Percentiles rank a stretch among this genome's conserved stretches.
Evolutionary conservation across 2,888 invertebrate species (phyloP).

Genomic region (Alloscopus bannaensis): DNA sequence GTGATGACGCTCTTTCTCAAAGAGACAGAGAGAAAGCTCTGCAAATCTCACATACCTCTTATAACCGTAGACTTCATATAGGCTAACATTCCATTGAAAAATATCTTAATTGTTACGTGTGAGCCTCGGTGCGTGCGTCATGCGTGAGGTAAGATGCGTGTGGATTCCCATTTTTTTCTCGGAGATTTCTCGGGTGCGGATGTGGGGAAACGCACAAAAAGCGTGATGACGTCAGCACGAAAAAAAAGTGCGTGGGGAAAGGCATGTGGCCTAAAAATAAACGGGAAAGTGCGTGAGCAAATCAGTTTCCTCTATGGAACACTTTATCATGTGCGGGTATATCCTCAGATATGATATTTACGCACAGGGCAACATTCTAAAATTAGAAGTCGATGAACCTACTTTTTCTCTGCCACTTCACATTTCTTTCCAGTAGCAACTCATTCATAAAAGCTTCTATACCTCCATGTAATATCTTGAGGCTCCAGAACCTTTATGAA

Average conservation of each 20-base stretch:
- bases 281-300: not conserved
- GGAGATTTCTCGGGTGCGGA: constrained; percentile 54
- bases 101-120: constrained; percentile 27
- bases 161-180: too few relatives aligned
- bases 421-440: too few relatives aligned
- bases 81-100: constrained; percentile 39
- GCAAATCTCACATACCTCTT: too few relatives aligned
- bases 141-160: constrained; percentile 56
- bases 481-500: too few relatives aligned
- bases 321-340: too few relatives aligned
- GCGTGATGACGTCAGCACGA: constrained; percentile 44
- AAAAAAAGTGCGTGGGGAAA: not conserved
- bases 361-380: not conserved
- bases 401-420: not conserved
- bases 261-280: constrained; percentile 15
- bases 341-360: too few relatives aligned
- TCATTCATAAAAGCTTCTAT: not conserved
- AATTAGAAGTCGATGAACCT: not conserved
- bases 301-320: constrained; percentile 3
- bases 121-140: constrained; percentile 63
- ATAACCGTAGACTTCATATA: too few relatives aligned
- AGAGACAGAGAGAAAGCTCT: constrained; percentile 3
- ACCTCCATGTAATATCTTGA: too few relatives aligned
- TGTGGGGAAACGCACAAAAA: constrained; percentile 8
- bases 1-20: too few relatives aligned